Evolutionary conservation across 2,113 vertebrate species (phyloP).

Genomic region (Scortum barcoo): DNA sequence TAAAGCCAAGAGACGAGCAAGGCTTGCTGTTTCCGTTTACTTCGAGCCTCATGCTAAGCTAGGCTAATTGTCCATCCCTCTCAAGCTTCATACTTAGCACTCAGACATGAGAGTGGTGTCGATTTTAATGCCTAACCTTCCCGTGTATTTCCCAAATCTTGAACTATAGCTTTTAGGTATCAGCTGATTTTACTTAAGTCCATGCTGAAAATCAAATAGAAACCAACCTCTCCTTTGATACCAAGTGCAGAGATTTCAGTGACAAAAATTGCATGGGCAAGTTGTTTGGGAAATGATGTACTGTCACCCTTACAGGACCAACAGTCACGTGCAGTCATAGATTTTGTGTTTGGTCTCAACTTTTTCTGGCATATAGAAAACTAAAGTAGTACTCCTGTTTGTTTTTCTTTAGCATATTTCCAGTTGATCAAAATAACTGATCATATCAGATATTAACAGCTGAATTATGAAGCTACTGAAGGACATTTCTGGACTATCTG

Average conservation of each 20-base stretch:
- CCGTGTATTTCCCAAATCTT: neutral
- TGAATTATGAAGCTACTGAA: neutral
- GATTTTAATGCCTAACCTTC: neutral
- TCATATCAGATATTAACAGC: neutral
- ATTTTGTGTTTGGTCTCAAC: no score
- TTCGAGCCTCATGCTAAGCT: constrained; percentile 1
- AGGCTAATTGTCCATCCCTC: neutral
- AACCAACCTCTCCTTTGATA: neutral
- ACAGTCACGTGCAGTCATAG: no score
- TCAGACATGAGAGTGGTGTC: neutral
- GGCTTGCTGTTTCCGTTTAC: neutral
- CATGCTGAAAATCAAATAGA: neutral
- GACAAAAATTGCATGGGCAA: no score
- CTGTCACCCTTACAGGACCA: no score
- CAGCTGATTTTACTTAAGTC: neutral
- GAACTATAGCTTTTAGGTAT: neutral
- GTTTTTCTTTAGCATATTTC: neutral
- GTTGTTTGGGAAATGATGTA: neutral
- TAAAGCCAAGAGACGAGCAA: neutral
- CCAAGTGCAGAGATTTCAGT: neutral
- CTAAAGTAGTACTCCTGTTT: neutral
- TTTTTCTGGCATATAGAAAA: neutral
- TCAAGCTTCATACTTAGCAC: neutral
- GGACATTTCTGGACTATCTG: neutral
- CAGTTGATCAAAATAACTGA: neutral